A percentile compares a stretch with the other conserved stretches of the same genome.
Conservation (phyloP, 2,888 invertebrate genomes). For the Drosophila mimetica region DNA sequence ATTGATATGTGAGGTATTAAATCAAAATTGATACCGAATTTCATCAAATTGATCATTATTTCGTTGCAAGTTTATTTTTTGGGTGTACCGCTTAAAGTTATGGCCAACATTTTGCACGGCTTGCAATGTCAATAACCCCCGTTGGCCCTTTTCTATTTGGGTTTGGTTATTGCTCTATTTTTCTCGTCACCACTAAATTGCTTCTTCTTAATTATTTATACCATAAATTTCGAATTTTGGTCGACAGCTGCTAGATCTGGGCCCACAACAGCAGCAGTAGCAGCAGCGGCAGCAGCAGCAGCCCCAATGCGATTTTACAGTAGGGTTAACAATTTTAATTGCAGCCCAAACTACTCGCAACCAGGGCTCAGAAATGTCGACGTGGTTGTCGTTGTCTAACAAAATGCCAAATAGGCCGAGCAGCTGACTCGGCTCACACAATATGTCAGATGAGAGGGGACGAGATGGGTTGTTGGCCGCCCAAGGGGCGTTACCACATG, state of each 20-base stretch:
- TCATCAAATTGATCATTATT: too few species aligned
- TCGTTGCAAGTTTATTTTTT: too few species aligned
- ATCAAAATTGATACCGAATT: too few species aligned
- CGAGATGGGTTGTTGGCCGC: neutral
- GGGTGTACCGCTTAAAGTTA: constrained; percentile 3
- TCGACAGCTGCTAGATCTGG: constrained; percentile 23
- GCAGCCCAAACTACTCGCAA: constrained; percentile 42
- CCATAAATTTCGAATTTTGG: constrained; percentile 29
- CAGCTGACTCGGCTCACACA: constrained; percentile 53
- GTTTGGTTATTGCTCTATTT: constrained; percentile 25
- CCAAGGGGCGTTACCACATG: constrained; percentile 5
- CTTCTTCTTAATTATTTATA: constrained; percentile 58
- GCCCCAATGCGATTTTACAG: constrained; percentile 62
- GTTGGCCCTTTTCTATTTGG: constrained; percentile 39
- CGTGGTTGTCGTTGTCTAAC: constrained; percentile 14
- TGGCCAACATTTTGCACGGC: neutral
- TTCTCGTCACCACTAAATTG: constrained; percentile 42
- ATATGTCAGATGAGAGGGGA: constrained; percentile 7
- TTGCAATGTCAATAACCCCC: constrained; percentile 65
- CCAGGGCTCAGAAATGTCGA: constrained; percentile 9
- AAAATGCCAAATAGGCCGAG: constrained; percentile 48
- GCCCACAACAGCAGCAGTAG: constrained; percentile 4
- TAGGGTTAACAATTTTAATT: constrained; percentile 68
- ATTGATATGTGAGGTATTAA: too few species aligned
- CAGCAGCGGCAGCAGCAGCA: constrained; percentile 3